Evolutionary conservation across 2,797 vertebrate species (phyloP), one percentile per base, ranked within the genome.

Genomic region (Anas bernieri): DNA sequence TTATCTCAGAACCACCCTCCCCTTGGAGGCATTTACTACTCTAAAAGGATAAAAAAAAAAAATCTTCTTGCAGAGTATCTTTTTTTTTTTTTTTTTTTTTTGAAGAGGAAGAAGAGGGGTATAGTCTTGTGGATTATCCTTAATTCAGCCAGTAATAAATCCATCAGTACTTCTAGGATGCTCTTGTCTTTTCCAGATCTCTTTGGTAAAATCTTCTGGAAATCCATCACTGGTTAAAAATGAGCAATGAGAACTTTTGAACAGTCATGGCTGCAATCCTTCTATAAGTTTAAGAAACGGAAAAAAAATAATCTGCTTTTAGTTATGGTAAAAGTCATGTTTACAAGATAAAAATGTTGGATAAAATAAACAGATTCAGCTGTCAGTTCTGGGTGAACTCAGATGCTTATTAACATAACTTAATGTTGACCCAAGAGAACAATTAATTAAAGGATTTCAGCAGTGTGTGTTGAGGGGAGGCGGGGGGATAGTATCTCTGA

Each of bases 371-470:
- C 35, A 62, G 31, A 45, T 88, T 77, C 35, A 86, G 39, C 48
- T 69, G 22, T 77, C 0, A 0, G 63, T 56, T 93, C 75, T 87
- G 83, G 48, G 50, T 33, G 54, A 89, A 50, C 56, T 64, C 64
- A 83, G 73, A 74, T 39, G 61, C 11, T 80, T 70, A 70, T 83
- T 94, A 86, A 66, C 35, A 35, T 46, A 72, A 74, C 35, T 77
- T 69, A 59, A 68, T 95, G 82, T 35, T 64, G 86, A 91, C 39
- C 55, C 74, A 50, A 41, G 67, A 83, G 94, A 82, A 67, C 67
- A 77, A 72, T 88, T 81, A 77, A 72, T 90, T 81, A 86, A 74
- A 79, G n/a, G 35, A 23, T 50, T 82, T 81, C 62, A 69, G 59
- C 54, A 74, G 6, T 11, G 68, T 88, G 35, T 30, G 41, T 26